These are phyloP conservation scores for Pempheris klunzingeri DNA, from an alignment of 2,797 vertebrate species.

Conservation along the genomic window DNA sequence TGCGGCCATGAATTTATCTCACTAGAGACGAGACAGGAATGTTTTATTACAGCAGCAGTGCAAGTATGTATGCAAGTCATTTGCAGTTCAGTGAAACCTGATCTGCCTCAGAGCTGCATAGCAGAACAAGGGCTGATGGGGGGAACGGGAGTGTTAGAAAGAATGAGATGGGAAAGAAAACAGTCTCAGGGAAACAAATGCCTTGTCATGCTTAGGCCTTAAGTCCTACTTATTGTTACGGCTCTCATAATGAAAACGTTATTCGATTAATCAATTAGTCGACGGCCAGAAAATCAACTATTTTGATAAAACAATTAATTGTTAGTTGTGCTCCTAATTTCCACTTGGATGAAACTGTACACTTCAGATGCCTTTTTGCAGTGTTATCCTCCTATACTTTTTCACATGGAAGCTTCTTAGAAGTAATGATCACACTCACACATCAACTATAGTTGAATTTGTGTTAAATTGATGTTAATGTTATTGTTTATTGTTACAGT, in stretches of 20 bases:
- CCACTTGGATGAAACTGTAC: neutral
- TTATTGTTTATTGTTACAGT: neutral
- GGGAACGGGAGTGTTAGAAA: slow-evolving; percentile 13
- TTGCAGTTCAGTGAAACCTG: slow-evolving; percentile 57
- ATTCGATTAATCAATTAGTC: neutral
- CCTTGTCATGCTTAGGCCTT: slow-evolving; percentile 26
- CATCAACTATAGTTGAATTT: neutral
- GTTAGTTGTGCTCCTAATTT: neutral
- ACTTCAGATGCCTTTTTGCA: neutral
- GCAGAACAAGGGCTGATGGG: slow-evolving; percentile 21
- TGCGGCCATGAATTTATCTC: slow-evolving; percentile 34
- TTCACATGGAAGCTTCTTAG: neutral
- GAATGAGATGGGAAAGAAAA: slow-evolving; percentile 26
- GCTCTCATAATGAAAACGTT: neutral
- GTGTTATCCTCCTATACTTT: neutral
- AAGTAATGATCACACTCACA: neutral
- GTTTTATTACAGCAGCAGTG: slow-evolving; percentile 59
- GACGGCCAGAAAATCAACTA: neutral
- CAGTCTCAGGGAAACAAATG: neutral
- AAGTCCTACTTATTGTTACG: neutral
- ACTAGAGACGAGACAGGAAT: slow-evolving; percentile 47
- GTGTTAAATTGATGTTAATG: neutral
- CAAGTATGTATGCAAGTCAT: slow-evolving; percentile 62
- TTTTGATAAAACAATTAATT: neutral
- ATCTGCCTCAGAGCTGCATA: slow-evolving; percentile 43